Evolutionary conservation across 2,113 vertebrate species (phyloP).

Genomic region (Macquaria ambigua): DNA sequence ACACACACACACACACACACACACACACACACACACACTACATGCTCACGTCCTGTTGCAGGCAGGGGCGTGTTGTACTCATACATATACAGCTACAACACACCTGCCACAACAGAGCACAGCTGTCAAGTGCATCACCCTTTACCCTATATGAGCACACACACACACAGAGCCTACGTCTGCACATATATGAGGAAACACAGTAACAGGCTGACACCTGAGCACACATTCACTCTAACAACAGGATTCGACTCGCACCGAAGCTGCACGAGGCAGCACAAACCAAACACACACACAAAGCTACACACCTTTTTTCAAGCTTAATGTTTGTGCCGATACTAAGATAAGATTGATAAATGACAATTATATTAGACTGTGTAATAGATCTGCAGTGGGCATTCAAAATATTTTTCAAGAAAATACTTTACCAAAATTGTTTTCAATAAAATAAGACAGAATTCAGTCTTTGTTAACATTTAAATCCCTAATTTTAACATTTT

Average conservation of each 20-base stretch:
- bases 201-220: conserved; percentile 61
- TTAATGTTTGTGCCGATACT: neutral
- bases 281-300: conserved; percentile 19
- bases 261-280: conserved; percentile 11
- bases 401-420: neutral
- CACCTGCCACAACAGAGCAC: conserved; percentile 77
- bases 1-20: conserved; percentile 44
- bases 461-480: neutral
- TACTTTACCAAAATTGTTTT: neutral
- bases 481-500: neutral
- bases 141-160: conserved; percentile 54
- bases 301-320: neutral
- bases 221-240: conserved; percentile 58
- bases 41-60: conserved; percentile 47
- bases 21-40: conserved; percentile 29
- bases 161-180: neutral
- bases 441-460: neutral
- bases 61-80: conserved; percentile 59
- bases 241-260: conserved; percentile 55
- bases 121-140: conserved; percentile 72
- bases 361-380: neutral
- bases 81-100: conserved; percentile 61
- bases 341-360: neutral
- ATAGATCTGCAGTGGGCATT: neutral
- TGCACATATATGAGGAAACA: conserved; percentile 47